Percentiles rank a stretch among this genome's conserved stretches.
Conservation (phyloP, 2,113 vertebrate species). For the Neolamprologus falcicula region DNA sequence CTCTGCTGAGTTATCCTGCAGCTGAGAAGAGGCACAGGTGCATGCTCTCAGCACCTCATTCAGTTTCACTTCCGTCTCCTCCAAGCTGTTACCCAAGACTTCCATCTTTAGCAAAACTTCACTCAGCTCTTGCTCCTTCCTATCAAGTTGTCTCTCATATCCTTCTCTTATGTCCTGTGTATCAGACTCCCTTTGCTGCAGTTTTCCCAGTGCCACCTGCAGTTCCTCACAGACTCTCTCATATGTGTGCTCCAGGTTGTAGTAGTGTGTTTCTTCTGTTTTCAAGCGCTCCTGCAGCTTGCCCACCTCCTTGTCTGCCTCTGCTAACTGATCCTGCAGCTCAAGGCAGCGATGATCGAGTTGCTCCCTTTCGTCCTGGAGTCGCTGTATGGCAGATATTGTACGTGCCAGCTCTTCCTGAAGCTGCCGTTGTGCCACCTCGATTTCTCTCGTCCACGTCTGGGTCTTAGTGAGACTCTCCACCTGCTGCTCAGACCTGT, state of each 20-base stretch:
- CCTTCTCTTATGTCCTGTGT: constrained; percentile 73
- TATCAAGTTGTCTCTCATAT: constrained; percentile 74
- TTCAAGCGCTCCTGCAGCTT: constrained; percentile 75
- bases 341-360: constrained; percentile 74
- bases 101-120: constrained; percentile 84
- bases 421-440: constrained; percentile 54
- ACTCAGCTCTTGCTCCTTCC: constrained; percentile 82
- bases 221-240: constrained; percentile 76
- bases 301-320: constrained; percentile 69
- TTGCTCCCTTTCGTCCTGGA: constrained; percentile 79
- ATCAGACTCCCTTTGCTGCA: constrained; percentile 77
- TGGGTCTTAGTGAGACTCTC: constrained; percentile 14
- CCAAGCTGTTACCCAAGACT: constrained; percentile 77
- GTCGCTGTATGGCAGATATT: constrained; percentile 53
- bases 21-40: neutral
- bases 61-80: constrained; percentile 79
- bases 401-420: constrained; percentile 50
- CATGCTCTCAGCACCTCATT: constrained; percentile 39
- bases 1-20: constrained; percentile 38
- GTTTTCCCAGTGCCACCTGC: constrained; percentile 66
- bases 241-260: constrained; percentile 76
- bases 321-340: constrained; percentile 74
- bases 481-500: constrained; percentile 57
- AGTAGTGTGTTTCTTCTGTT: constrained; percentile 78
- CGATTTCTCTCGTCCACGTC: constrained; percentile 21